Conservation (phyloP, 2,888 invertebrate genomes). For the Tenthredo scrophulariae region DNA sequence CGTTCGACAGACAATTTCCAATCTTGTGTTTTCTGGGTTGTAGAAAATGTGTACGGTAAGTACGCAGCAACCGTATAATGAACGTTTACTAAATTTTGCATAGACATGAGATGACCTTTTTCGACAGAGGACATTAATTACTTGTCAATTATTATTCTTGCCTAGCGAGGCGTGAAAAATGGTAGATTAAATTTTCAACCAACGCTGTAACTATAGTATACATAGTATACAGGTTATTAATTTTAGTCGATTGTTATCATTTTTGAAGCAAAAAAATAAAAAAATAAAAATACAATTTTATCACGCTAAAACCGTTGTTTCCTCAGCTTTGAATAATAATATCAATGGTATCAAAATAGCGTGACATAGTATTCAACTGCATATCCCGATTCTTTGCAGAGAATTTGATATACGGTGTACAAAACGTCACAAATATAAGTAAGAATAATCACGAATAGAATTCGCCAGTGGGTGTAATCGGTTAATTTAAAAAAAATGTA, state of each 20-base stretch:
- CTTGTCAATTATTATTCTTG: neutral
- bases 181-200: neutral
- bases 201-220: neutral
- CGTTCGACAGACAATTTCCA: neutral
- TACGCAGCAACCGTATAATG: neutral
- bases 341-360: neutral
- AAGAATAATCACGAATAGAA: neutral
- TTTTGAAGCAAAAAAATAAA: neutral
- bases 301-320: neutral
- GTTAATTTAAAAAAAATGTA: neutral
- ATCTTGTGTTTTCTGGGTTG: neutral
- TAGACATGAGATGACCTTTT: neutral
- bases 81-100: neutral
- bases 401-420: neutral
- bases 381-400: neutral
- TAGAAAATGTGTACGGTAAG: neutral
- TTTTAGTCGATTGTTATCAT: neutral
- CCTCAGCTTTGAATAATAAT: too few relatives aligned
- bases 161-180: slow-evolving; percentile 11
- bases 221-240: neutral
- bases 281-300: neutral
- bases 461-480: neutral
- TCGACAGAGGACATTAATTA: neutral
- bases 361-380: neutral
- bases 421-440: neutral